Percentiles rank a stretch among this genome's conserved stretches.
Evolutionary conservation across 2,113 vertebrate genomes (phyloP).

Genomic region (Origma solitaria): DNA sequence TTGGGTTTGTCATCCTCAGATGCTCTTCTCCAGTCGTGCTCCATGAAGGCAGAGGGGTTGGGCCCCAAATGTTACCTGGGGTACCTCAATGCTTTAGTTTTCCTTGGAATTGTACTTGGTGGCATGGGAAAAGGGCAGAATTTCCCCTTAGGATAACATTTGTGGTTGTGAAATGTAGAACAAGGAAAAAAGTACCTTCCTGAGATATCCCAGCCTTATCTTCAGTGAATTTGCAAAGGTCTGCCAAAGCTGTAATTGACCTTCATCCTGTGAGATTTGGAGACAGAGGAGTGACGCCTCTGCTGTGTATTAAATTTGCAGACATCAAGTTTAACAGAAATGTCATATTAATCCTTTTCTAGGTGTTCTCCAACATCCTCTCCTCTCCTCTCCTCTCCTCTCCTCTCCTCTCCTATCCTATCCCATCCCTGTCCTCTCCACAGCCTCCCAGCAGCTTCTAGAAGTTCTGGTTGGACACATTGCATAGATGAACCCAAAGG

Average conservation of each 20-base stretch:
- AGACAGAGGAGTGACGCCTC: not conserved
- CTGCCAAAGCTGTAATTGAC: not conserved
- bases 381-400: not conserved
- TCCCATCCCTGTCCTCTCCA: not conserved
- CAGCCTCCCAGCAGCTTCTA: not conserved
- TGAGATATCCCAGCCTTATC: not conserved
- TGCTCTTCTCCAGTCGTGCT: not conserved
- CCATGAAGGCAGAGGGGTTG: rapidly evolving
- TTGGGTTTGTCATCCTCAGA: not conserved
- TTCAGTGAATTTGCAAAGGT: not conserved
- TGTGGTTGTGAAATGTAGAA: not conserved
- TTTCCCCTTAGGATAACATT: not conserved
- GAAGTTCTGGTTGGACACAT: not conserved
- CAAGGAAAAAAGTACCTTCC: not conserved
- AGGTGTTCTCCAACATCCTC: not conserved
- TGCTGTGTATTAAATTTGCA: not conserved
- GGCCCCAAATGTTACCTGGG: not conserved
- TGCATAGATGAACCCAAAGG: not conserved
- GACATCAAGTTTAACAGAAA: not conserved
- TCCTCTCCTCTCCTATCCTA: not conserved
- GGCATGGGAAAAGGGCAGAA: not conserved
- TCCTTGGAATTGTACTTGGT: not conserved
- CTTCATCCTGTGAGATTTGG: not conserved
- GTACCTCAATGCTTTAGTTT: not conserved
- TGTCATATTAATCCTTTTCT: not conserved